Base-by-base conservation (phyloP, 2,888 invertebrate species). In the Trichopria drosophilae region DNA sequence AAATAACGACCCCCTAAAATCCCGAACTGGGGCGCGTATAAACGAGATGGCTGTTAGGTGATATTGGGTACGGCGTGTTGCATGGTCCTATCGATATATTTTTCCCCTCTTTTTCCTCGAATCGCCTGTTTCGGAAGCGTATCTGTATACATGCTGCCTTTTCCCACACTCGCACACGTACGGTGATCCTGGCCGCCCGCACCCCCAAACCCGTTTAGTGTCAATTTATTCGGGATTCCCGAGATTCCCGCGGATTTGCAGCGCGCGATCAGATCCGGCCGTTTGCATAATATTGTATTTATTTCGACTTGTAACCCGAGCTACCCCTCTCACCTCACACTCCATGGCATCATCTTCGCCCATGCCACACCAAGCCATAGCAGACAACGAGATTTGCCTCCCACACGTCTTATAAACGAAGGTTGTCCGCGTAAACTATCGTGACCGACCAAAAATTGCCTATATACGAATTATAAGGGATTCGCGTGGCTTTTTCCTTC, bases 211-310 rank as follows among this genome's bases (percentile, higher is more conserved):
- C 64, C 73, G 72, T 76, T 76, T 76, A 76, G 75, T 75, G 75
- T 73, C 76, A 76, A 76, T 76, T 76, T 76, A 76, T 76, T 76
- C 73, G 69, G 75, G 76, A 76, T 76, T 76, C 71, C 71, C 65
- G 71, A 74, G 75, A 75, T 74, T 74, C 69, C 66, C 72, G 66
- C 66, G 70, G 73, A 71, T 75, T 73, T 72, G 67, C 68, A 60
- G 62, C 57, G 57, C 63, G 67, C 72, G 73, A 73, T 72, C 73
- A 68, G 67, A 64, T 64, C 63, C 67, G 66, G 65, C 72, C 73
- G 73, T 75, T 74, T 75, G 74, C 75, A 75, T 75, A 75, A 75
- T 75, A 74, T 74, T 73, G 75, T 75, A 75, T 75, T 74, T 74
- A 75, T 74, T 74, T 72, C 68, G 73, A 67, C 73, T 73, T 73